phyloP scores from a whole-genome alignment of 2,113 vertebrate species.

The Pseudopodoces humilis region DNA sequence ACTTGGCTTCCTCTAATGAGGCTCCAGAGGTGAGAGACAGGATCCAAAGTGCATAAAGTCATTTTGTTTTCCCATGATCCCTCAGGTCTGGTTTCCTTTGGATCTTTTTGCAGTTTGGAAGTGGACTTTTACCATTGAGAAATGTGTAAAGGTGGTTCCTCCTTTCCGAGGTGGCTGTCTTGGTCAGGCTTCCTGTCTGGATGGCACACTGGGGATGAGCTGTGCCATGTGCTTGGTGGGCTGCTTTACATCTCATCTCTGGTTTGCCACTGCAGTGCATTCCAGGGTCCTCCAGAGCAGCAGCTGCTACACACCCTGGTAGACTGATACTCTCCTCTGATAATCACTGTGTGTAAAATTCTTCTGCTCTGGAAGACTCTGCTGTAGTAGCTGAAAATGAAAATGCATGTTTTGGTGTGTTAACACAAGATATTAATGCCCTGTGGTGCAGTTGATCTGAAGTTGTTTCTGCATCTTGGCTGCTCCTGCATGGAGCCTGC shows the following conservation, averaged over 20 bases:
- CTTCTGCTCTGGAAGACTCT: background rate
- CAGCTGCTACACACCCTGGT: background rate
- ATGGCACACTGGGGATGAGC: background rate
- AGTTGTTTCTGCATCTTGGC: background rate
- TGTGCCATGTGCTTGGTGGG: background rate
- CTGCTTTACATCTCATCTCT: background rate
- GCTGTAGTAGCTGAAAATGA: background rate
- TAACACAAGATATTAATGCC: background rate
- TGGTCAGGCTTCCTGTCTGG: background rate
- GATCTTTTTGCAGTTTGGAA: background rate
- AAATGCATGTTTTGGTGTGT: background rate
- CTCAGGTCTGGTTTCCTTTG: background rate
- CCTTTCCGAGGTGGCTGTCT: background rate
- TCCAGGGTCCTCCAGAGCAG: background rate
- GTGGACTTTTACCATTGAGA: background rate
- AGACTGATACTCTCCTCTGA: background rate
- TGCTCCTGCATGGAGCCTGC: background rate
- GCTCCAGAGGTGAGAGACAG: background rate
- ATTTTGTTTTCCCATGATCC: background rate
- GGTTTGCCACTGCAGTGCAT: rapidly evolving
- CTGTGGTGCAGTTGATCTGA: background rate
- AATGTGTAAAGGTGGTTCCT: background rate
- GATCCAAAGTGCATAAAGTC: background rate
- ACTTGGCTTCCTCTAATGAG: background rate
- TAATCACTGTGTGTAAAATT: background rate